phyloP scores from a whole-genome alignment of 1,140 invertebrate genomes.

The Pantala flavescens region DNA sequence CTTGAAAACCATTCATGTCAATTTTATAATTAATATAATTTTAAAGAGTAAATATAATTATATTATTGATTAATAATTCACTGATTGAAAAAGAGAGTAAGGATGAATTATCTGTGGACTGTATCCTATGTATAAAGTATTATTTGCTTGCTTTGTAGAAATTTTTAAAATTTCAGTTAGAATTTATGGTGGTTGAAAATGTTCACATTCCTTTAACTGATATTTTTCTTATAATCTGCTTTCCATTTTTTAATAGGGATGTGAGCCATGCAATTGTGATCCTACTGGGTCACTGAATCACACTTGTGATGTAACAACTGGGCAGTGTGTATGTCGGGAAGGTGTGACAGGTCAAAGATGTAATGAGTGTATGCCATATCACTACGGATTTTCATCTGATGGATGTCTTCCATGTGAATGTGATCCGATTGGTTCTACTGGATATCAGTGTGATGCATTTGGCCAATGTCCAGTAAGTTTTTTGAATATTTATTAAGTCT shows the following conservation, averaged over 20 bases:
- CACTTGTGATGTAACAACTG: conserved; percentile 67
- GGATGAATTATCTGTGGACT: too few species aligned
- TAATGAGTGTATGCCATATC: conserved; percentile 70
- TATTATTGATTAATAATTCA: too few species aligned
- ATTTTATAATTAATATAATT: too few species aligned
- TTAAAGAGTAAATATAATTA: too few species aligned
- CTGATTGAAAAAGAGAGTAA: too few species aligned
- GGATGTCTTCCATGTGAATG: conserved; percentile 82
- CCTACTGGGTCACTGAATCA: conserved; percentile 70
- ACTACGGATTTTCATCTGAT: conserved; percentile 79
- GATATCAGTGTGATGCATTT: conserved; percentile 66
- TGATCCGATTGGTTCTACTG: conserved; percentile 74
- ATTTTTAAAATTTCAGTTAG: too few species aligned
- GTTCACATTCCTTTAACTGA: too few species aligned
- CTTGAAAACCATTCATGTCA: too few species aligned
- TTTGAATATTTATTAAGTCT: not conserved
- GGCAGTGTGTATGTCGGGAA: conserved; percentile 75
- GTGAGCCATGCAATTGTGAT: conserved; percentile 77
- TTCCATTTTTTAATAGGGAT: conserved; percentile 44
- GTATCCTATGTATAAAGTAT: too few species aligned
- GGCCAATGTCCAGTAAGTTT: conserved; percentile 69
- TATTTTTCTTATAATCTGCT: too few species aligned
- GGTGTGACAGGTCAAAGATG: conserved; percentile 77
- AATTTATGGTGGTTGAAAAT: too few species aligned
- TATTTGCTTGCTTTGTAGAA: too few species aligned